Conservation (phyloP, 2,888 invertebrate species). For the Cheilosia vulpina region DNA sequence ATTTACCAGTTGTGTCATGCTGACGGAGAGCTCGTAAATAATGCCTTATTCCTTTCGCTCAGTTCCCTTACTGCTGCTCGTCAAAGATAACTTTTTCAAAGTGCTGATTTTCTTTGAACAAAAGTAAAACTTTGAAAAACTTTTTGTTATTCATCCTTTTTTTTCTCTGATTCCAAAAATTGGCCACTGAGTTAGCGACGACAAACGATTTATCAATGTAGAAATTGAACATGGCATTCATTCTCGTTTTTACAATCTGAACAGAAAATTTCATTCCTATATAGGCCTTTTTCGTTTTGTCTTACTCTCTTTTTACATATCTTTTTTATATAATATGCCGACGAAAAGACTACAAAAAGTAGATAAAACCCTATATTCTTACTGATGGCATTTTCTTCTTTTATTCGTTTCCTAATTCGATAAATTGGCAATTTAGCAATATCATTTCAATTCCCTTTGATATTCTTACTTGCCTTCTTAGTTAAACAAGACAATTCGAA, state of each 20-base stretch:
- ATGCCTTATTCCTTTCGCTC: conserved; percentile 4
- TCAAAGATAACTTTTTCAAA: conserved; percentile 46
- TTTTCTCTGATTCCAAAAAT: conserved; percentile 37
- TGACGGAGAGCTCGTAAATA: conserved; percentile 16
- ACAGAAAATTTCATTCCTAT: conserved; percentile 30
- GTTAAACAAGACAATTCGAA: conserved; percentile 21
- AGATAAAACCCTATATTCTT: conserved; percentile 22
- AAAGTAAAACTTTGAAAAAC: conserved; percentile 50
- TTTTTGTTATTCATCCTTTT: conserved; percentile 54
- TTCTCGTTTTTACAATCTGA: conserved; percentile 30
- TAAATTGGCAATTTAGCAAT: conserved; percentile 30
- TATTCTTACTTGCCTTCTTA: conserved; percentile 19
- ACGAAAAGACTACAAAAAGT: conserved; percentile 9
- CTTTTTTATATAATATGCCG: conserved; percentile 4
- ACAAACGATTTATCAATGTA: conserved; percentile 52
- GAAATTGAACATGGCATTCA: conserved; percentile 62
- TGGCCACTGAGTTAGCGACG: conserved; percentile 29
- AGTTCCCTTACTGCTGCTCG: conserved; percentile 1
- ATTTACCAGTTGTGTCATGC: not conserved
- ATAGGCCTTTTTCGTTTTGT: conserved; percentile 33
- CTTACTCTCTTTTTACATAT: conserved; percentile 10
- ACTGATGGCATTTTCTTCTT: conserved; percentile 24
- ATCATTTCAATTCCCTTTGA: conserved; percentile 10
- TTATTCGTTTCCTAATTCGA: conserved; percentile 36
- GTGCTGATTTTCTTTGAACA: conserved; percentile 48